A percentile compares a stretch with the other conserved stretches of the same genome.
These are phyloP conservation scores for Drosophila bocqueti DNA, from an alignment of 1,140 invertebrate species.

Conservation along the genomic window DNA sequence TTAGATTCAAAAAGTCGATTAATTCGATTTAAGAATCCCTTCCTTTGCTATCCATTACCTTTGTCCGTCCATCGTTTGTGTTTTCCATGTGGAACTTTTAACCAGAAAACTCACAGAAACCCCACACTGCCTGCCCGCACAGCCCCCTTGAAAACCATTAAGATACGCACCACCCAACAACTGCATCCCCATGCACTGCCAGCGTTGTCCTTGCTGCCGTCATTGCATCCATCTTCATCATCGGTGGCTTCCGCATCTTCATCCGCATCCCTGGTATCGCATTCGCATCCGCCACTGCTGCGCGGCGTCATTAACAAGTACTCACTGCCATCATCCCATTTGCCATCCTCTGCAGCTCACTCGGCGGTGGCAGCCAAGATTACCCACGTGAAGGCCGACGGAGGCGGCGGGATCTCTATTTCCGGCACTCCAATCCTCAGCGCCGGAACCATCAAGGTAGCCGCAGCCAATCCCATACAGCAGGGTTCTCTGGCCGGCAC, in stretches of 20 bases:
- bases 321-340: conserved; percentile 66
- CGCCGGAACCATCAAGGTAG: conserved; percentile 75
- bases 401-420: conserved; percentile 64
- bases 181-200: conserved; percentile 47
- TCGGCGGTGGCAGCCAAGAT: conserved; percentile 79
- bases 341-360: conserved; percentile 69
- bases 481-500: conserved; percentile 63
- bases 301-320: conserved; percentile 73
- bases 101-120: conserved; percentile 25
- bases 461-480: conserved; percentile 55
- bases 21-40: not conserved
- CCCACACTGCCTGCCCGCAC: conserved; percentile 24
- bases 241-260: conserved; percentile 25
- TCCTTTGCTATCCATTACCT: not conserved
- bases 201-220: conserved; percentile 53
- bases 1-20: not conserved
- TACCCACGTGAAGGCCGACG: conserved; percentile 76
- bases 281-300: conserved; percentile 60
- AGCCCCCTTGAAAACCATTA: conserved; percentile 74
- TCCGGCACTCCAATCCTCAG: conserved; percentile 68
- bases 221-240: conserved; percentile 51
- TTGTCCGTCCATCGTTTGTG: conserved; percentile 26
- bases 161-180: conserved; percentile 73
- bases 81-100: conserved; percentile 19
- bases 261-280: conserved; percentile 54